Conservation (phyloP, 2,888 invertebrate species). For the Tenthredo notha region DNA sequence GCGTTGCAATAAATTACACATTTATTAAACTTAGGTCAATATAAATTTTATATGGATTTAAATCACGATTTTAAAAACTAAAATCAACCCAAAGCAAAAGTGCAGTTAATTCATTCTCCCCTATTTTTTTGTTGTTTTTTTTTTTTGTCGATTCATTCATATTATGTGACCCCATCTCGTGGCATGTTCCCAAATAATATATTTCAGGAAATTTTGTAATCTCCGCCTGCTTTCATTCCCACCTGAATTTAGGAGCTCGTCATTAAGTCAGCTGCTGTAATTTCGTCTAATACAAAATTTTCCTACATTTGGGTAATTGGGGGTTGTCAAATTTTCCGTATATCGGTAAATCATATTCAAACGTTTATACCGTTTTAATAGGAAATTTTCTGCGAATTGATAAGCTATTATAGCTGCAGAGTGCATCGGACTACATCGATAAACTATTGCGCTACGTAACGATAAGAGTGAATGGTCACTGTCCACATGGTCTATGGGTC, state of each 20-base stretch:
- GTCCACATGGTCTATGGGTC: constrained; percentile 24
- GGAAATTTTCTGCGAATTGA: neutral
- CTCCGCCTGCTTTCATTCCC: neutral
- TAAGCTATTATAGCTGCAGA: neutral
- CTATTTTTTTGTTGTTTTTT: neutral
- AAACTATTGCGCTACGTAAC: neutral
- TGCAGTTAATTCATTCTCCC: neutral
- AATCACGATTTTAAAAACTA: neutral
- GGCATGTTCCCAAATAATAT: neutral
- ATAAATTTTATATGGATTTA: neutral
- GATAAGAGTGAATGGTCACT: constrained; percentile 11
- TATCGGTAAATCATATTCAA: neutral
- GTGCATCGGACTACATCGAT: neutral
- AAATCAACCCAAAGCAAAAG: neutral
- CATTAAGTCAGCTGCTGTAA: neutral
- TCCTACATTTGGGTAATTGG: neutral
- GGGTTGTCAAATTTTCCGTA: neutral
- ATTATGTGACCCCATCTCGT: neutral
- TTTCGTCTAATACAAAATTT: neutral
- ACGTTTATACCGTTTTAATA: neutral
- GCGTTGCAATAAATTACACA: neutral
- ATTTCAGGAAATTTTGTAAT: neutral
- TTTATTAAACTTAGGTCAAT: neutral
- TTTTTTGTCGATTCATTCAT: no score
- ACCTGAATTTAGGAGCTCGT: neutral